Percentiles rank a stretch among this genome's conserved stretches.
These are phyloP conservation scores for Phymastichus coffea DNA, from an alignment of 1,140 invertebrate genomes.

Conservation along the genomic window DNA sequence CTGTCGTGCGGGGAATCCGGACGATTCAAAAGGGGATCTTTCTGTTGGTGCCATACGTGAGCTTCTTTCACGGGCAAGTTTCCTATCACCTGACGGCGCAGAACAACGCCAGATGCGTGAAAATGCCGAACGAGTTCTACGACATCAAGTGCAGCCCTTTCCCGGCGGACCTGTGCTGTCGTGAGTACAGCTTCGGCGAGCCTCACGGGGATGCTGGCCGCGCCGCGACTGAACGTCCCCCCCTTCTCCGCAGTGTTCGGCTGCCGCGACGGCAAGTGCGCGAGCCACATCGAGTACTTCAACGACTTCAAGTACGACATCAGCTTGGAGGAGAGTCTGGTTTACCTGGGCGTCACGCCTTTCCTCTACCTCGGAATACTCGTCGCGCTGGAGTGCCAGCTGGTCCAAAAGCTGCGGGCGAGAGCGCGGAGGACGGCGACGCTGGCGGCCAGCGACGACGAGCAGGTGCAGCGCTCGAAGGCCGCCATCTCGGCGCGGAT, in stretches of 20 bases:
- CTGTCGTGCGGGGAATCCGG: slow-evolving; percentile 29
- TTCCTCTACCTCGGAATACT: slow-evolving; percentile 45
- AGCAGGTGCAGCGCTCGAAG: slow-evolving; percentile 49
- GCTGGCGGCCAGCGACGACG: slow-evolving; percentile 37
- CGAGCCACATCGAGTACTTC: slow-evolving; percentile 41
- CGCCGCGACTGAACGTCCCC: no score
- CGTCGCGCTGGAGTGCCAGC: slow-evolving; percentile 40
- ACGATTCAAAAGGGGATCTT: slow-evolving; percentile 43
- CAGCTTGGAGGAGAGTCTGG: slow-evolving; percentile 40
- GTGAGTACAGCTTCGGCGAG: slow-evolving; percentile 28
- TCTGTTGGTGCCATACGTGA: slow-evolving; percentile 46
- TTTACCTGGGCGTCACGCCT: slow-evolving; percentile 38
- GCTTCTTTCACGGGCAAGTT: slow-evolving; percentile 47
- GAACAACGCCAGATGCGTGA: slow-evolving; percentile 45
- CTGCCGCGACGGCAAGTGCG: slow-evolving; percentile 41
- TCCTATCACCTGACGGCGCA: slow-evolving; percentile 39
- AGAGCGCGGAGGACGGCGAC: slow-evolving; percentile 29
- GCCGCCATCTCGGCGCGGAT: slow-evolving; percentile 31
- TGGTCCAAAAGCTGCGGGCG: slow-evolving; percentile 33
- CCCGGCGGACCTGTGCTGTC: slow-evolving; percentile 35
- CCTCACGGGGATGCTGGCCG: background rate
- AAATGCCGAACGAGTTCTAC: slow-evolving; percentile 39
- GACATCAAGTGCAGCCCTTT: slow-evolving; percentile 31
- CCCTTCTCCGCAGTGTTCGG: slow-evolving; percentile 38
- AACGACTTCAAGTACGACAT: slow-evolving; percentile 34